Evolutionary conservation across 2,113 vertebrate species (phyloP), one percentile per base, ranked within the genome.

Genomic region (Sphyrna mokarran): DNA sequence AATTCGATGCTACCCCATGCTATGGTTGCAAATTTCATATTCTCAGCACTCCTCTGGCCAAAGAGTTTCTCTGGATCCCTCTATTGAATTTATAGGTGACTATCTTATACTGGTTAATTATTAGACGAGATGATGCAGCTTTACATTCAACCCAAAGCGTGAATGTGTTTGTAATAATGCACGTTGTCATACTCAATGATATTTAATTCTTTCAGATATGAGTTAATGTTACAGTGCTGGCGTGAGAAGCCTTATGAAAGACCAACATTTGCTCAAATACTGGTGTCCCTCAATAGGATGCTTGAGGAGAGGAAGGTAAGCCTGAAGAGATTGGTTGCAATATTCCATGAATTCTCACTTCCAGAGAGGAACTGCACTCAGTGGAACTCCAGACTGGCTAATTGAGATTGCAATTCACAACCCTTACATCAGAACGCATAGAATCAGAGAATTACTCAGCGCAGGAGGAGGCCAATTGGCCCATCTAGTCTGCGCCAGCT

Each of bases 171-270:
- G 89, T 10, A 37, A 66, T 37, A 23, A 66, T 14, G 63, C 18
- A 48, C 23, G 43, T 66, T 96, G 85, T 0, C 69, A 1, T 61
- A 11, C 80, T 90, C 86, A 23, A 0, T 83, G 85, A 5, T 96
- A 1, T 95, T 95, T 96, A n/a, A 18, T 96, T 80, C 91, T 97
- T 96, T 96, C 91, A 99, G 98, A 96, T 98, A 97, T 97, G 98
- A 99, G 95, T 97, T 99, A 63, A 98, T 98, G 98, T 97, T 98
- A 94, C 98, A 98, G 18, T 99, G 98, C 96, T 99, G 98, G 98
- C 97, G 98, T 96, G 98, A 99, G 96, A 99, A 98, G 95, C 98
- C 98, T 0, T 98, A 98, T 0, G 98, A 99, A 97, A 98, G 98
- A 89, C 98, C 98, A 1, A 98, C 98, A 0, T 99, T 99, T 96